Percentiles rank a stretch among this genome's conserved stretches.
Conservation (phyloP, 2,888 invertebrate species). For the Seira sanloemensis region DNA sequence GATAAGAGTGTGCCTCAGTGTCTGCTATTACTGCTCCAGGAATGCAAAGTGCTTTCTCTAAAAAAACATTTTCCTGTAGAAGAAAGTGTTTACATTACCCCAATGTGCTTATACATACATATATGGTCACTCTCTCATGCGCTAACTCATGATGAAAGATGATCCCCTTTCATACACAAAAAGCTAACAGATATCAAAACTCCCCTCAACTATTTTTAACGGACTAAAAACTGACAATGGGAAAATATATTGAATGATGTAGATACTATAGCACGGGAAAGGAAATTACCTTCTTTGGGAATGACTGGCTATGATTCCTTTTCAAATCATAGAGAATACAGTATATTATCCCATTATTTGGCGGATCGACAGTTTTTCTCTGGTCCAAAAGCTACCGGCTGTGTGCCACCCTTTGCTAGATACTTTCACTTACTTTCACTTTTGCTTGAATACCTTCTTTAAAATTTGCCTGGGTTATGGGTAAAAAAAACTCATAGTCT, state of each 20-base stretch:
- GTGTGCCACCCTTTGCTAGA: too few species aligned
- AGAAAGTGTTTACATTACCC: conserved; percentile 8
- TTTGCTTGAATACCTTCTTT: background rate
- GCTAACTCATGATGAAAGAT: conserved; percentile 2
- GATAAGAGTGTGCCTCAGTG: conserved; percentile 18
- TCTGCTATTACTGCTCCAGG: background rate
- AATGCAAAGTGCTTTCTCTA: background rate
- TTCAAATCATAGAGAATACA: background rate
- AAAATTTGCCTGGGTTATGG: background rate
- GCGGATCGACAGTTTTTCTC: background rate
- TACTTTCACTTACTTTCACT: background rate
- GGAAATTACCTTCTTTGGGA: background rate
- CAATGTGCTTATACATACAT: background rate
- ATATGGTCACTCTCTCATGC: background rate
- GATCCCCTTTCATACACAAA: conserved; percentile 20
- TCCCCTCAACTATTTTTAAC: background rate
- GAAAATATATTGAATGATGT: background rate
- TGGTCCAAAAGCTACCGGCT: background rate
- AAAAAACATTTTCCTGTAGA: too few species aligned
- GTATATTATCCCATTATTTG: background rate
- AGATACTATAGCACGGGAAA: background rate
- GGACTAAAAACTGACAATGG: conserved; percentile 7
- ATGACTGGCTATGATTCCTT: conserved; percentile 1
- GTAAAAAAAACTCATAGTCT: too few species aligned
- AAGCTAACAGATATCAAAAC: background rate